Evolutionary conservation across 2,888 invertebrate genomes (phyloP), one percentile per base, ranked within the genome.

Genomic region (Nephrotoma flavescens): DNA sequence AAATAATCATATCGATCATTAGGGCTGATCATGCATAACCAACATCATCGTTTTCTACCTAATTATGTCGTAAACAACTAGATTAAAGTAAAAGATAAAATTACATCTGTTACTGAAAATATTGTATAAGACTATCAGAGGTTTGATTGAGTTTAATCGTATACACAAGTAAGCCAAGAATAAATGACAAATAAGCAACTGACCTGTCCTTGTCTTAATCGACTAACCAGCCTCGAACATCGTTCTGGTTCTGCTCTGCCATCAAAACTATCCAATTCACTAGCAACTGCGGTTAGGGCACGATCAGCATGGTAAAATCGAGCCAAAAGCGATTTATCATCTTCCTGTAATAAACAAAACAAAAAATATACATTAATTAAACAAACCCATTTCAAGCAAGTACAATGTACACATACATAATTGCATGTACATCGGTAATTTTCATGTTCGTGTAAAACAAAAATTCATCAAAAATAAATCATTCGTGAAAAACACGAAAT

Each of bases 251-350:
- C 99, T 90, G 99, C 98, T 85, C 99, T 94, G n/a, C 99, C 99
- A 92, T 99, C 99, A 92, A 99, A 99, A 89, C 98, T 98, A 92
- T 99, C 99, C 92, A 99, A 92, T 92, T 99, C 99, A 88, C 97
- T 96, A 86, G 99, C 98, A 87, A 99, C 97, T 89, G 96, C 94
- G 91, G 98, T 98, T 89, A 99, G 93, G 45, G 98, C 97, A 90
- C 99, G 98, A 92, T 99, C 99, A 44, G 99, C 99, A 92, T 97
- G 98, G 93, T 98, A 99, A 92, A 99, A 99, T 92, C 98, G 97
- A 86, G 98, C 98, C 91, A 99, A 93, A 88, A 98, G 93, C 86
- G 98, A 97, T 90, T 95, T 96, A 93, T 99, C 98, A 92, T 97
- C 97, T 92, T 95, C 96, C 97, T 97, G 93, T 0, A 94, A 94